Evolutionary conservation across 30 jellyfish, hydroid and myxozoan species (phyloP).

Genomic region (Pseudorhiza aurosa): DNA sequence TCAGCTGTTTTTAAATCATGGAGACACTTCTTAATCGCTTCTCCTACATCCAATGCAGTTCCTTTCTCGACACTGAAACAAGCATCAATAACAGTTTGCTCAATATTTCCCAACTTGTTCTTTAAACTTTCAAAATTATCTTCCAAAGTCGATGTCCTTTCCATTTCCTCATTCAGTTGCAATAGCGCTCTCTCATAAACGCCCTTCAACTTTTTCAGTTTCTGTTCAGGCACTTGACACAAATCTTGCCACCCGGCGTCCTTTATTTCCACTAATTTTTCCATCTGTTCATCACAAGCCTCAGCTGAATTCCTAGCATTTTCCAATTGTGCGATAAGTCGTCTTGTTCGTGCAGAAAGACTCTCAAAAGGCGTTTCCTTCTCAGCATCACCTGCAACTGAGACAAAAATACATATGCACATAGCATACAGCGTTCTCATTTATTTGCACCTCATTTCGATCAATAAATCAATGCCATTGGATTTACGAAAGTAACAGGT

Average conservation of each 20-base stretch:
- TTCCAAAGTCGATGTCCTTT: neutral
- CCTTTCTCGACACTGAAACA: neutral
- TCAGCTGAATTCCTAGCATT: neutral
- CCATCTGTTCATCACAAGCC: neutral
- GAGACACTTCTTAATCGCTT: neutral
- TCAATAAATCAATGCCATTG: too few species aligned
- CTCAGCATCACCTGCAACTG: neutral
- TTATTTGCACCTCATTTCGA: too few species aligned
- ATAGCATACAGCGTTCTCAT: too few species aligned
- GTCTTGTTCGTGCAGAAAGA: neutral
- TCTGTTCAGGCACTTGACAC: neutral
- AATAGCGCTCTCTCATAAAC: neutral
- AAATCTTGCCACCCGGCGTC: neutral
- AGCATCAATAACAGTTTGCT: neutral
- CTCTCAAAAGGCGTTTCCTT: neutral
- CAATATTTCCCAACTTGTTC: neutral
- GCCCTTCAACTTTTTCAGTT: neutral
- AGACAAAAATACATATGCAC: too few species aligned
- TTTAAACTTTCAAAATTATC: neutral
- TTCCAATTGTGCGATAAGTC: neutral
- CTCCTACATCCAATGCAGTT: neutral
- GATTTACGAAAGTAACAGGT: too few species aligned
- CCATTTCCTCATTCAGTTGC: neutral
- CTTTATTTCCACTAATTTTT: neutral
- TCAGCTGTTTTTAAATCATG: neutral